Evolutionary conservation across 2,888 invertebrate genomes (phyloP), one percentile per base, ranked within the genome.

Genomic region (Mechanitis mazaeus): DNA sequence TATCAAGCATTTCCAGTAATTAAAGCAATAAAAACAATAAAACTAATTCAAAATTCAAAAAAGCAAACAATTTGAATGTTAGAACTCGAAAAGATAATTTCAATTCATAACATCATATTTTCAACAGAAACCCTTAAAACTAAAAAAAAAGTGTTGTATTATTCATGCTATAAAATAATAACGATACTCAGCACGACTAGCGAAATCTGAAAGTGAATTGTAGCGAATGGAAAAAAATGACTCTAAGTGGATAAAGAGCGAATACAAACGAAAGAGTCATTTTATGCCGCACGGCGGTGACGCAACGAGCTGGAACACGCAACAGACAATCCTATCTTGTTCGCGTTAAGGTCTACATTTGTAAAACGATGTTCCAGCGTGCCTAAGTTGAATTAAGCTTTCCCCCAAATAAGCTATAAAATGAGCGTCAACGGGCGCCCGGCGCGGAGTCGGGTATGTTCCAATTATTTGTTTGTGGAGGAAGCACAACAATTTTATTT

Each of bases 401-500:
- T 89, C 87, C 89, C 89, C 89, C 89, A 87, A 89, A 90, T 88
- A 88, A 89, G 88, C 89, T 80, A 89, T 90, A 88, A 90, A 89
- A 87, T 81, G 87, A 84, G 85, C 84, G 82, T 81, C 84, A 80
- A 80, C 87, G 86, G 84, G 84, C 86, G 85, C 84, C 69, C 59
- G 63, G 62, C 55, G 60, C 58, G 61, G 56, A 80, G 78, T 80
- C 81, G 78, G 78, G 74, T 78, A 76, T 75, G 76, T 77, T 83
- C 87, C 87, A 88, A 89, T 90, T 88, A 89, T 90, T 88, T 90
- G 89, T 89, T 89, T 88, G 87, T 83, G 88, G 87, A 88, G 85
- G 85, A 87, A 85, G 87, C 87, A 84, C 85, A 86, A 88, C 87
- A 85, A 88, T 89, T 90, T 90, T 90, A 87, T 89, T 90, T 88